These are phyloP conservation scores for Upupa epops DNA, from an alignment of 2,113 vertebrate genomes.

Conservation along the genomic window DNA sequence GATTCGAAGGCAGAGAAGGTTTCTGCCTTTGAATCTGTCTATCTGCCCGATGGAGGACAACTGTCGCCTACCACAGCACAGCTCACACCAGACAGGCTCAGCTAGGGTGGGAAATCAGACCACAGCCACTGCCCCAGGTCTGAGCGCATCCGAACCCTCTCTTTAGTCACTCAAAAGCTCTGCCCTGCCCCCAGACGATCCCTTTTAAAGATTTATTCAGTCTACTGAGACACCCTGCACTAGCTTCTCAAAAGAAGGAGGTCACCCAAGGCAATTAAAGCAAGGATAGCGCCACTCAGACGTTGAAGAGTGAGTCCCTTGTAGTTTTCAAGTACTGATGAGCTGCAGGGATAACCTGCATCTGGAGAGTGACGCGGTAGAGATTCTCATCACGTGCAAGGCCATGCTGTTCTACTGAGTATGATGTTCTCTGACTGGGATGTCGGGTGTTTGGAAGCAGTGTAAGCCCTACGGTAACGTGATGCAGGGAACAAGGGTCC, in stretches of 20 bases:
- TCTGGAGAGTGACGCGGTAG: background rate
- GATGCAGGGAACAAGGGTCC: background rate
- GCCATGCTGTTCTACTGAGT: background rate
- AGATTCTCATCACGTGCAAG: background rate
- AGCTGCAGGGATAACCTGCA: background rate
- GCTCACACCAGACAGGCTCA: background rate
- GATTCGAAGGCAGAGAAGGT: too few species aligned
- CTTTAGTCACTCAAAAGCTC: background rate
- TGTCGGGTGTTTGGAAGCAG: background rate
- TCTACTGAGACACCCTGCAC: background rate
- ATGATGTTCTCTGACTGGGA: background rate
- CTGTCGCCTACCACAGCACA: background rate
- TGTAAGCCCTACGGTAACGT: background rate
- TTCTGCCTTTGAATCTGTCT: too few species aligned
- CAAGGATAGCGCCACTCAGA: background rate
- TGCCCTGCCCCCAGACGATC: background rate
- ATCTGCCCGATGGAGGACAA: background rate
- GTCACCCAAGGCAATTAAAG: slow-evolving; percentile 33
- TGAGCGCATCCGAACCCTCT: background rate
- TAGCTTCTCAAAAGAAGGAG: slow-evolving; percentile 1
- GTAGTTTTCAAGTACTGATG: slow-evolving; percentile 6
- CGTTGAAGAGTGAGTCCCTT: slow-evolving; percentile 25
- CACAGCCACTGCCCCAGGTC: accelerated
- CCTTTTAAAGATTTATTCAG: slow-evolving; percentile 16
- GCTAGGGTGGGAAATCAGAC: background rate